Evolutionary conservation across 1,140 invertebrate genomes (phyloP).

Genomic region (Saccostrea glomerata): DNA sequence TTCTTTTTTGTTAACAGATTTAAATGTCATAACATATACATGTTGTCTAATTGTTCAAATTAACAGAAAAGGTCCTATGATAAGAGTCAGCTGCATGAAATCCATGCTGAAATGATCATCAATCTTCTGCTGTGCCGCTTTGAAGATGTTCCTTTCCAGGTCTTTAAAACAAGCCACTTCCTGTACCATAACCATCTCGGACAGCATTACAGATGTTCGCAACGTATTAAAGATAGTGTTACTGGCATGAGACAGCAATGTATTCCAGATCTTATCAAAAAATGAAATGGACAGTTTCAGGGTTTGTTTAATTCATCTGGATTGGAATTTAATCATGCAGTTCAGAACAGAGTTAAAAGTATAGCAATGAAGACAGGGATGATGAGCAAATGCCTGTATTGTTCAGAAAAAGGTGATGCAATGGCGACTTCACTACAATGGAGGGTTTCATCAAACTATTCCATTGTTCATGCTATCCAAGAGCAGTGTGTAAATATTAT

Average conservation of each 20-base stretch:
- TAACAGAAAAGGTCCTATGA: not conserved
- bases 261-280: not conserved
- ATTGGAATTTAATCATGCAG: not conserved
- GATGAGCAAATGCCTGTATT: not conserved
- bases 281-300: not conserved
- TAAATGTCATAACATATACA: too few relatives aligned
- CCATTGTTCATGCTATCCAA: not conserved
- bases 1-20: too few relatives aligned
- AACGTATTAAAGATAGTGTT: not conserved
- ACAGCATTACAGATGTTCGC: not conserved
- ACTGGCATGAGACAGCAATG: not conserved
- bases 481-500: not conserved
- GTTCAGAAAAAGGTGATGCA: not conserved
- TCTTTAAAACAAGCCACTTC: not conserved
- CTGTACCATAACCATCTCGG: not conserved
- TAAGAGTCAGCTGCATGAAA: not conserved
- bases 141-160: not conserved
- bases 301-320: not conserved
- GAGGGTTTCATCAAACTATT: not conserved
- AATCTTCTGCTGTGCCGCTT: not conserved
- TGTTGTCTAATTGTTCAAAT: too few relatives aligned
- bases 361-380: not conserved
- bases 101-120: not conserved
- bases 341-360: not conserved
- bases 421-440: not conserved